Evolutionary conservation across 2,113 vertebrate species (phyloP).

Genomic region (Cercopithecus mona): DNA sequence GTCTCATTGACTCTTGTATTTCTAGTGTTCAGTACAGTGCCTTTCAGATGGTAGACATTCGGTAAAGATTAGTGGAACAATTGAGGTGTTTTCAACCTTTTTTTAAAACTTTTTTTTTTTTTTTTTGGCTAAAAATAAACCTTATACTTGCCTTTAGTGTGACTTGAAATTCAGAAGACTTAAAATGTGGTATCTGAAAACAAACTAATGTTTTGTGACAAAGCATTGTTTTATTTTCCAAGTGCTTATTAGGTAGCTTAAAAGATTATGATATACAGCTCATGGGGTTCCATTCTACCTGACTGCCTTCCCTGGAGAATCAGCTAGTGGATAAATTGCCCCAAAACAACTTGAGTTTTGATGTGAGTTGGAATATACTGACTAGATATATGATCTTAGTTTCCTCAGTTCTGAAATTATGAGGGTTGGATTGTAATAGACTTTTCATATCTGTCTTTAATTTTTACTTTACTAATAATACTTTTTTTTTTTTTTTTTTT

Average conservation of each 20-base stretch:
- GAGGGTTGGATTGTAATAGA: background rate
- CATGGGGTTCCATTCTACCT: rapidly evolving
- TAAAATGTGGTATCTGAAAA: background rate
- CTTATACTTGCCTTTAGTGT: background rate
- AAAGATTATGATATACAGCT: rapidly evolving
- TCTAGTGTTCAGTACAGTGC: background rate
- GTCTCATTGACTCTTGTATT: background rate
- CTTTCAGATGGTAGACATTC: background rate
- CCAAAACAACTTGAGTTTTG: background rate
- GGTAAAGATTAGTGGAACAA: background rate
- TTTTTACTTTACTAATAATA: background rate
- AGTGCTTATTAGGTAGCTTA: background rate
- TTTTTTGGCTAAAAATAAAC: background rate
- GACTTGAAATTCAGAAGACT: background rate
- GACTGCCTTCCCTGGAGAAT: rapidly evolving
- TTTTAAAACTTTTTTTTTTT: background rate
- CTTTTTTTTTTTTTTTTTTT: background rate
- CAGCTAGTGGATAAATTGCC: background rate
- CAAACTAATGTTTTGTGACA: background rate
- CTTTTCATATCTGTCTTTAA: background rate
- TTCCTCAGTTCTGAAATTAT: background rate
- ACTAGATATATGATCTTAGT: background rate
- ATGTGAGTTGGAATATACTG: background rate
- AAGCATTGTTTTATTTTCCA: background rate
- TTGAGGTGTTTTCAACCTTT: background rate